Percentiles rank a stretch among this genome's conserved stretches.
These are phyloP conservation scores for Candoia aspera DNA, from an alignment of 2,113 vertebrate genomes.

Conservation along the genomic window DNA sequence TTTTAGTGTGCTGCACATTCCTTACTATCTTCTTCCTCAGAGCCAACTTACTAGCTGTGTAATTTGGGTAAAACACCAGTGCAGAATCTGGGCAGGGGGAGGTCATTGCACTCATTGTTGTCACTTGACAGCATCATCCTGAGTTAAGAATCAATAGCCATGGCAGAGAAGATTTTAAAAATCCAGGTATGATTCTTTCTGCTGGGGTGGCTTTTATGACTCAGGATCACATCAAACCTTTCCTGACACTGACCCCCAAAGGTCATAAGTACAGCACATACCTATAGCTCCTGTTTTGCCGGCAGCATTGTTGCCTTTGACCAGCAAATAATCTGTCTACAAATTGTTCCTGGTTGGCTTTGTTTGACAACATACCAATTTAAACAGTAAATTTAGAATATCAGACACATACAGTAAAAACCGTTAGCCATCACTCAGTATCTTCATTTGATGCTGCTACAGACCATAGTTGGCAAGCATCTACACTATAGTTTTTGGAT, in stretches of 20 bases:
- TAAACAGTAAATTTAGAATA: slow-evolving; percentile 61
- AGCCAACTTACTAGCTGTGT: neutral
- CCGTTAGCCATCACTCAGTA: slow-evolving; percentile 49
- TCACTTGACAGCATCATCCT: neutral
- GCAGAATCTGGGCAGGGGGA: neutral
- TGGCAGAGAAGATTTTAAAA: slow-evolving; percentile 37
- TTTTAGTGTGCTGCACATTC: neutral
- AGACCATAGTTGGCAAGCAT: slow-evolving; percentile 36
- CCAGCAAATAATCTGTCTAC: slow-evolving; percentile 49
- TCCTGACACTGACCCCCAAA: slow-evolving; percentile 38
- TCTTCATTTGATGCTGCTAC: slow-evolving; percentile 21
- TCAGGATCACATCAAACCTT: slow-evolving; percentile 26
- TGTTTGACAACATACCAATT: slow-evolving; percentile 20
- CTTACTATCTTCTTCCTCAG: neutral
- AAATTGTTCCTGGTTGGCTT: neutral
- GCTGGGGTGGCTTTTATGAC: slow-evolving; percentile 26
- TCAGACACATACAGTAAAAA: slow-evolving; percentile 53
- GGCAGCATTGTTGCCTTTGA: slow-evolving; percentile 55
- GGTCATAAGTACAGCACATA: slow-evolving; percentile 39
- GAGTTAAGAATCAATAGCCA: neutral
- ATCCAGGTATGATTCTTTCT: slow-evolving; percentile 6
- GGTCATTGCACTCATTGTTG: neutral
- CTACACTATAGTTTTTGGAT: slow-evolving; percentile 35
- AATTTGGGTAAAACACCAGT: neutral
- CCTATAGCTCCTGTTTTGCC: slow-evolving; percentile 52